phyloP scores from a whole-genome alignment of 2,888 invertebrate genomes.

The Lasioglossum villosulum region DNA sequence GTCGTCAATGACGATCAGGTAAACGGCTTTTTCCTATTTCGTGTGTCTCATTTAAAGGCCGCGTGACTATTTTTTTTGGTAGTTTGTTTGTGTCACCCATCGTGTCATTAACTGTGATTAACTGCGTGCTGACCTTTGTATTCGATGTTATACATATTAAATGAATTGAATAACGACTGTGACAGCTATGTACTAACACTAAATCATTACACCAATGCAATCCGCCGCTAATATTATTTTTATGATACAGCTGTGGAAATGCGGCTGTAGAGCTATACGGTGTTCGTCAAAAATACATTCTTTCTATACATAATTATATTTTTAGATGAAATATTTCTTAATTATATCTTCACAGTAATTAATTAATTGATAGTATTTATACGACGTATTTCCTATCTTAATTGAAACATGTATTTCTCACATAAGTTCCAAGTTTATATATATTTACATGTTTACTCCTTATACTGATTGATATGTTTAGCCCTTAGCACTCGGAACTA shows the following conservation, averaged over 20 bases:
- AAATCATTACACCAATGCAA: constrained; percentile 12
- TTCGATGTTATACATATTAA: constrained; percentile 19
- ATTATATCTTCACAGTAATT: neutral
- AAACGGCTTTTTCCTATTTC: constrained; percentile 42
- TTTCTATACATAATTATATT: neutral
- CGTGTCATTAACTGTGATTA: neutral
- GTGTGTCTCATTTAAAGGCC: neutral
- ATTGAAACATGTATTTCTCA: neutral
- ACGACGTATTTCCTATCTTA: neutral
- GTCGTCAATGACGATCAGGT: constrained; percentile 81
- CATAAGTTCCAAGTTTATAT: neutral
- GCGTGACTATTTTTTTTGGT: neutral
- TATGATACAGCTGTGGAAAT: neutral
- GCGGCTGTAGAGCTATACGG: neutral
- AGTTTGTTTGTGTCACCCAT: neutral
- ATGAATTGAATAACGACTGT: constrained; percentile 43
- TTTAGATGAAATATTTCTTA: neutral
- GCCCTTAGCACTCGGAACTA: no score
- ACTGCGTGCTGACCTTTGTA: constrained; percentile 37
- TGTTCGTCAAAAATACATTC: neutral
- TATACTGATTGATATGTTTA: neutral
- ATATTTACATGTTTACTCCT: neutral
- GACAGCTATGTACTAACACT: constrained; percentile 49
- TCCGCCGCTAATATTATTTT: constrained; percentile 26
- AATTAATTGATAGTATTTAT: neutral